Percentiles rank a stretch among this genome's conserved stretches.
These are phyloP conservation scores for Linnaemya vulpina DNA, from an alignment of 2,888 invertebrate genomes.

Conservation along the genomic window DNA sequence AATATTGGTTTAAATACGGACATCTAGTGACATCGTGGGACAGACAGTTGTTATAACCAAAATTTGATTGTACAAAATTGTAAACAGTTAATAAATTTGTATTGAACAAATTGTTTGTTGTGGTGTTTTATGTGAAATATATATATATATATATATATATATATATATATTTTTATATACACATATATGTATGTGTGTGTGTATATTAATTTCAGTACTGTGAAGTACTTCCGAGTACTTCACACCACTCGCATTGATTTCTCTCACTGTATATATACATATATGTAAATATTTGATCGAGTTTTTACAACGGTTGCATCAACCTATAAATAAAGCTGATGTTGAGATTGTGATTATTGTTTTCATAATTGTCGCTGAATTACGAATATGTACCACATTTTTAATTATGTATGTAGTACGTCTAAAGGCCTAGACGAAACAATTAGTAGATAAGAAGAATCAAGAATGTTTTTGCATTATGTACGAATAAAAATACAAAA, in stretches of 20 bases:
- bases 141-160: neutral
- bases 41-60: too few relatives aligned
- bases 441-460: conserved; percentile 31
- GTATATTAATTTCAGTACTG: too few relatives aligned
- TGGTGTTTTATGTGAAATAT: neutral
- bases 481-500: neutral
- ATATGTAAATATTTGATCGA: conserved; percentile 1
- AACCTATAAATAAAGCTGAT: conserved; percentile 36
- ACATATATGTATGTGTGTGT: too few relatives aligned
- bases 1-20: too few relatives aligned
- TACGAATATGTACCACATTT: neutral
- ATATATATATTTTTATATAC: neutral
- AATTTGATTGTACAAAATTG: too few relatives aligned
- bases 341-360: conserved; percentile 8
- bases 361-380: neutral
- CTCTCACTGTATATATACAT: neutral
- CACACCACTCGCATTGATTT: too few relatives aligned
- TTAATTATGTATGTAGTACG: neutral
- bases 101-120: too few relatives aligned
- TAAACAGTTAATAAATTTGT: too few relatives aligned
- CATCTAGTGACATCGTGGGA: too few relatives aligned
- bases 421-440: conserved; percentile 14
- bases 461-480: neutral
- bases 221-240: too few relatives aligned
- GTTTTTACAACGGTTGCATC: neutral